phyloP scores from a whole-genome alignment of 2,113 vertebrate species.

The Entomyzon cyanotis region DNA sequence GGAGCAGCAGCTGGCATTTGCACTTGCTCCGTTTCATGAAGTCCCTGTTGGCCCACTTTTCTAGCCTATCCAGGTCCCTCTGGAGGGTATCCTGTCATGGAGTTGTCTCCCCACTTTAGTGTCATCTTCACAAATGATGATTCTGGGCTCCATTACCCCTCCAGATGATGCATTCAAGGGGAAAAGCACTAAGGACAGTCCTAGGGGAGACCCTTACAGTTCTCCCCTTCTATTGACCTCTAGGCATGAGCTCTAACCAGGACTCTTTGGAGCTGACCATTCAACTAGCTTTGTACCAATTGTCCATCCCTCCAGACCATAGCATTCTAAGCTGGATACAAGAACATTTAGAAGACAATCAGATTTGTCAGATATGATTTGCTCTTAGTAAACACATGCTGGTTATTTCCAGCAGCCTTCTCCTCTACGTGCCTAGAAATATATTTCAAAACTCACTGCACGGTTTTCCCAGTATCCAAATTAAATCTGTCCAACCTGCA shows the following conservation, averaged over 20 bases:
- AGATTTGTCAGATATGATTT: neutral
- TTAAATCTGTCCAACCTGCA: neutral
- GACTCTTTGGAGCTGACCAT: neutral
- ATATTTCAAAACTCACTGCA: neutral
- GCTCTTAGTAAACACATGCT: neutral
- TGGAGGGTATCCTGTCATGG: neutral
- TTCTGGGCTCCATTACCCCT: accelerated
- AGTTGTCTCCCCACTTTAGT: neutral
- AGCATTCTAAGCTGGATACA: neutral
- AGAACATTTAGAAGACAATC: neutral
- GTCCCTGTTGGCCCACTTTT: neutral
- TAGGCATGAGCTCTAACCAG: neutral
- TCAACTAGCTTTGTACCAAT: neutral
- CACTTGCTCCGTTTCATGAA: neutral
- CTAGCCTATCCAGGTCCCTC: neutral
- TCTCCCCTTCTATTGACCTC: neutral
- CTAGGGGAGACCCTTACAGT: neutral
- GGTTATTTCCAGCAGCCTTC: neutral
- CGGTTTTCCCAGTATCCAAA: neutral
- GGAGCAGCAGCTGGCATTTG: neutral
- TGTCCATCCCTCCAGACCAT: neutral
- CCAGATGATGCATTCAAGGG: neutral
- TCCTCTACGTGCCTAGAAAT: neutral
- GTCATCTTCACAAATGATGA: neutral
- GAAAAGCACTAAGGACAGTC: neutral